Base-by-base conservation (phyloP, 2,888 invertebrate genomes). In the Lasioglossum marginatum region DNA sequence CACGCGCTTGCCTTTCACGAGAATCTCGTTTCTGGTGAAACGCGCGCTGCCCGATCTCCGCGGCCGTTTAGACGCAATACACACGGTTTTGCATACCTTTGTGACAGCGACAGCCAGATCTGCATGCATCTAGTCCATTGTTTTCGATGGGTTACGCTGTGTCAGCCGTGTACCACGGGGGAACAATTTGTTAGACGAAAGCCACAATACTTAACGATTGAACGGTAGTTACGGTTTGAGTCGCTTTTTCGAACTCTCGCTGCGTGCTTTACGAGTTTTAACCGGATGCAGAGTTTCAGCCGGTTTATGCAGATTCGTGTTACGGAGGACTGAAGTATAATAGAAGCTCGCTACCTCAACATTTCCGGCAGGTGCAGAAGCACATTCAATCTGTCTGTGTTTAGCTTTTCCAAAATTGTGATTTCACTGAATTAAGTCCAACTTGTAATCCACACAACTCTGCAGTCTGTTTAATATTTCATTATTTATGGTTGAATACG, bases 21-120 rank as follows among this genome's bases (percentile, higher is more conserved):
- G 77, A 82, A 83, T 88, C 87, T 85, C 77, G 83, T 89, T 82
- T 70, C 84, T 68, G 88, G 83, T 85, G 87, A 91, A 88, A 85
- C 84, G 82, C 80, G 31, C 14, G 31, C 27, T 76, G 85, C 82
- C 79, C 85, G 86, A 79, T 23, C 80, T 79, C 82, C 82, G 82
- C 82, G 91, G 57, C 70, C 77, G 79, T 77, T 87, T 79, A 81
- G 68, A 79, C 43, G 79, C 85, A 72, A 78, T 71, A 78, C 60
- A 80, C 80, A 73, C 80, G 77, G 82, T 84, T 90, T 86, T 89
- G 81, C 87, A 84, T 83, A 84, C 81, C 88, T 86, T 82, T 79
- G 89, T 73, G 68, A 78, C 89, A 73, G 83, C 83, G 79, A 85
- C 75, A 75, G 81, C 78, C 73, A 80, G 80, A 87, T 79, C 80